Base-by-base conservation (phyloP, 1,140 invertebrate species). In the Calephelis nemesis region DNA sequence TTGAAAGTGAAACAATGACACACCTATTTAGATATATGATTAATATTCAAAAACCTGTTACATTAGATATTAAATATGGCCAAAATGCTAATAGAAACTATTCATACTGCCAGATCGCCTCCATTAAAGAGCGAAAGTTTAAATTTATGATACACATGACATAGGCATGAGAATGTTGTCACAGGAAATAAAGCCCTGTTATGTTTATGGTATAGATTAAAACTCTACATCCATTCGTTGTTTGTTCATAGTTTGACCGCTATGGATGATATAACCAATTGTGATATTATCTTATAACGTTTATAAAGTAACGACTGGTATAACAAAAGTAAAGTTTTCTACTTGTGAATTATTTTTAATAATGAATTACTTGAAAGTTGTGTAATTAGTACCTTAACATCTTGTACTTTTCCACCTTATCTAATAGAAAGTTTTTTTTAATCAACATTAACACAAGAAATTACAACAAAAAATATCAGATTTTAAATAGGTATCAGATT, bases 101-200 rank as follows among this genome's bases (percentile, higher is more conserved):
- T 54, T 54, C 8, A 30, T 54, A 54, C 52, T 10, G 52, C 4
- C 66, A 69, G 52, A 47, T 58, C 58, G 58, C 64, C 69, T 63
- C 63, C 47, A 45, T 48, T 63, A 65, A 65, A 66, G 45, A 72
- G 71, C 67, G 71, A 72, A 72, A 72, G 71, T 72, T 60, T 47
- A 60, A n/a, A 58, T 58, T 58, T 58, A 58, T 58, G 52, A 58
- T 58, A 4, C 30, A 58, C 50, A 60, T 68, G 71, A 69, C 67
- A 72, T 69, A 58, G 54, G 54, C 12, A 39, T 54, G 9, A 5
- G 4, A 54, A 10, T 54, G 11, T 54, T 19, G 54, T 39, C 19
- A 39, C 11, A 54, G 54, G 10, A 58, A 58, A 58, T 30, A 10
- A 39, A 15, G 30, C 54, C 30, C 30, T 58, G 12, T 11, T 39